These are phyloP conservation scores for Atta colombica DNA, from an alignment of 1,140 invertebrate genomes.

Conservation along the genomic window DNA sequence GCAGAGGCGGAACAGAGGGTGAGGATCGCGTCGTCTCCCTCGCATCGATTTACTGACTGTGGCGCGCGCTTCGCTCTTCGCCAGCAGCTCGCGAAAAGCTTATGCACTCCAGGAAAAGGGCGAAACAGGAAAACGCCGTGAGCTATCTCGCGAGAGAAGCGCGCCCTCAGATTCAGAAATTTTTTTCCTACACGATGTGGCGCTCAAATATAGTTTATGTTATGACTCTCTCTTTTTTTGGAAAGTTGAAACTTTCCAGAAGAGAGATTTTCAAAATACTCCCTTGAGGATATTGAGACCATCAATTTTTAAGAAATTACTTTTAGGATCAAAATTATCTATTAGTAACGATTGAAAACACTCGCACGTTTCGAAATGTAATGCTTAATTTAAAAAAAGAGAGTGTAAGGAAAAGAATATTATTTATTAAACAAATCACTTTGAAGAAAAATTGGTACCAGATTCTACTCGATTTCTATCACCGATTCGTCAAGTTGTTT, in stretches of 20 bases:
- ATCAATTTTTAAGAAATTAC: background rate
- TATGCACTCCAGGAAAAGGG: slow-evolving; percentile 9
- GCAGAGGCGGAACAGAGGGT: slow-evolving; percentile 43
- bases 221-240: background rate
- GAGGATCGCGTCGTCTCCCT: slow-evolving; percentile 63
- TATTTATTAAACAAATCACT: background rate
- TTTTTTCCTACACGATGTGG: background rate
- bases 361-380: background rate
- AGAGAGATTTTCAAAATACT: background rate
- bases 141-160: background rate
- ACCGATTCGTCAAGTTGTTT: background rate
- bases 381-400: background rate
- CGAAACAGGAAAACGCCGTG: slow-evolving; percentile 8
- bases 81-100: background rate
- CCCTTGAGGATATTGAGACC: background rate
- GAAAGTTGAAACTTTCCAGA: background rate
- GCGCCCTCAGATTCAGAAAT: background rate
- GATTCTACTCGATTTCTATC: background rate
- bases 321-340: background rate
- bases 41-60: slow-evolving; percentile 76
- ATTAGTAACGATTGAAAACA: background rate
- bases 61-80: slow-evolving; percentile 69
- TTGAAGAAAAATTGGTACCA: background rate
- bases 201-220: background rate
- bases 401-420: background rate